Base-by-base conservation (phyloP, 2,888 invertebrate species). In the Acanthosepion pharaonis region DNA sequence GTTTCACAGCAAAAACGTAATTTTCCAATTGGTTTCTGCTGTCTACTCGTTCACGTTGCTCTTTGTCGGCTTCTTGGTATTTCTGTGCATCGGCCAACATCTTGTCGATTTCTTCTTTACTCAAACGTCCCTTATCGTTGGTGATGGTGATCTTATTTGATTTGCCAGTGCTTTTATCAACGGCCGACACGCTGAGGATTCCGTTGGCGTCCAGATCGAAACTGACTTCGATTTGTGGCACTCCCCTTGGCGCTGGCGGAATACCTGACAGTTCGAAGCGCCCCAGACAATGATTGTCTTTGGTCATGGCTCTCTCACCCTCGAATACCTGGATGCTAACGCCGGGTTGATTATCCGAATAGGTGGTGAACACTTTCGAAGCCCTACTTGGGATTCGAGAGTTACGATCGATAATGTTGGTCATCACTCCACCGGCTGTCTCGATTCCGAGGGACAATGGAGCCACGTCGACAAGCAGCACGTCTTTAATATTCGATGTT, bases 271-370 rank as follows among this genome's bases (percentile, higher is more conserved):
- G 95, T 48, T 97, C 97, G 95, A 97, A 97, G 53, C 95, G 95
- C 23, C 97, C 97, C 42, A 97, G 96, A 55, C 96, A 95, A 95
- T 99, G 99, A 98, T 99, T 99, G 97, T 99, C 99, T 97, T 98
- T 99, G 96, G 99, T 99, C 99, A 99, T 99, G 94, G 99, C 98
- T 96, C 99, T 98, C 98, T 99, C 99, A 95, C 99, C 99, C 98
- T 99, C 99, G 97, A 98, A 99, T 2, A 99, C 99, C 95, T 97
- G 97, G 55, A 97, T 96, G 53, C 96, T 95, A 11, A 97, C 97
- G 11, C 96, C 96, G 11, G 97, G 96, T 97, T 99, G 99, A 97
- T 99, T 99, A 97, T 99, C 99, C 33, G 98, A 98, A 97, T 99
- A 99, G 0, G 99, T 99, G 8, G 99, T 99, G 97, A 99, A 99